Conservation (phyloP, 2,113 vertebrate genomes). For the Charina bottae region DNA sequence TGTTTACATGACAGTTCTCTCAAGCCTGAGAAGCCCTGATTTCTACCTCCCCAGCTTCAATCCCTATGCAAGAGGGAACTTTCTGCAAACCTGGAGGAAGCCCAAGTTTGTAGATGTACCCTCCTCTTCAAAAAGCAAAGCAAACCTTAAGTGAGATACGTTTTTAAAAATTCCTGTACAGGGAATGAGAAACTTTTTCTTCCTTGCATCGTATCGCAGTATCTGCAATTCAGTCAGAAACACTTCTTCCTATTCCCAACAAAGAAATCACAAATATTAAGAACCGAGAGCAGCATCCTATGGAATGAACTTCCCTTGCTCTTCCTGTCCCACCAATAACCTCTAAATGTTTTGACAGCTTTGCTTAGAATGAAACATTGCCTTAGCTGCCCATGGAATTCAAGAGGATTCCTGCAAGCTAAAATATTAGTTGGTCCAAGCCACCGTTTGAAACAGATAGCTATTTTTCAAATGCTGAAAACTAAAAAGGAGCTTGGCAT, state of each 20-base stretch:
- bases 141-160: no score
- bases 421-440: slow-evolving; percentile 18
- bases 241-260: not conserved
- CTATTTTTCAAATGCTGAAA: slow-evolving; percentile 8
- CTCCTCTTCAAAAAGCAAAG: no score
- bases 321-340: not conserved
- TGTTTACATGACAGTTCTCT: not conserved
- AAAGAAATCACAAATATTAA: not conserved
- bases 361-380: not conserved
- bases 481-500: slow-evolving; percentile 12
- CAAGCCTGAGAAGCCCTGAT: not conserved
- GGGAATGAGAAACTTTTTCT: not conserved
- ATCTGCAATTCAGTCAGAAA: not conserved
- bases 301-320: accelerated
- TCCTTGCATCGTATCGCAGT: not conserved
- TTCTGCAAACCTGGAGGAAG: not conserved
- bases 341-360: accelerated
- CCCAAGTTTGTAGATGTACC: not conserved
- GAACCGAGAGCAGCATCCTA: not conserved
- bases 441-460: not conserved
- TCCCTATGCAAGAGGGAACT: not conserved
- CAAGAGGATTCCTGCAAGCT: not conserved
- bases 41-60: not conserved
- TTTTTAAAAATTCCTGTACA: no score
- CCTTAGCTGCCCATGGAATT: not conserved